phyloP scores from a whole-genome alignment of 2,888 invertebrate species.

The Mechanitis mazaeus region DNA sequence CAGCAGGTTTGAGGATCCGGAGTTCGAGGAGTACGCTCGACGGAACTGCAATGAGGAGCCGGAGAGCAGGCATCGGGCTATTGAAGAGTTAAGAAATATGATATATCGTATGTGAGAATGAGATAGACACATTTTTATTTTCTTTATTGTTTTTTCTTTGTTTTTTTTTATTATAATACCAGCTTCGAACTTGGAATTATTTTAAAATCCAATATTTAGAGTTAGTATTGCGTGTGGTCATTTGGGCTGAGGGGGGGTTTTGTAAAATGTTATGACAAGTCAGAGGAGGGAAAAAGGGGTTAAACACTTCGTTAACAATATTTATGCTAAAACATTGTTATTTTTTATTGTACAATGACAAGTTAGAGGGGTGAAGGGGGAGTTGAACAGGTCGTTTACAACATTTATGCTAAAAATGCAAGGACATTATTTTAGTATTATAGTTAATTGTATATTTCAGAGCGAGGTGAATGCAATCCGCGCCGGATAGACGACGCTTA shows the following conservation, averaged over 20 bases:
- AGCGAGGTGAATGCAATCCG: slow-evolving; percentile 56
- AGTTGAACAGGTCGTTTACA: not conserved
- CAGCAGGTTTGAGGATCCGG: slow-evolving; percentile 62
- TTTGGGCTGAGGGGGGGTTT: too few species aligned
- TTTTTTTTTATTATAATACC: not conserved
- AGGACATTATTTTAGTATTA: not conserved
- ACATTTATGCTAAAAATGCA: not conserved
- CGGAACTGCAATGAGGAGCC: slow-evolving; percentile 59
- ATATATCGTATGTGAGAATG: slow-evolving; percentile 54
- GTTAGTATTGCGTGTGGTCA: too few species aligned
- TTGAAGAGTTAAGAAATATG: slow-evolving; percentile 58
- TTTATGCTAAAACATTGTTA: too few species aligned
- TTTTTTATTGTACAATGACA: too few species aligned
- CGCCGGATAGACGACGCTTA: slow-evolving; percentile 64
- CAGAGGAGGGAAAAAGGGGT: too few species aligned
- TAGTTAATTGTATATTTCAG: slow-evolving; percentile 37
- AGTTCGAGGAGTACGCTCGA: slow-evolving; percentile 60
- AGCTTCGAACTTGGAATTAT: too few species aligned
- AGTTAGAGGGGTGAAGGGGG: too few species aligned
- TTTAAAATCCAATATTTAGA: too few species aligned
- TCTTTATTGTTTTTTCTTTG: not conserved
- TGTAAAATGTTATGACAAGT: too few species aligned
- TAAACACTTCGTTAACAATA: too few species aligned
- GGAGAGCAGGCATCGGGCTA: slow-evolving; percentile 49
- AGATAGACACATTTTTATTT: not conserved